Base-by-base conservation (phyloP, 2,888 invertebrate genomes). In the Neocrepidodera transversa region DNA sequence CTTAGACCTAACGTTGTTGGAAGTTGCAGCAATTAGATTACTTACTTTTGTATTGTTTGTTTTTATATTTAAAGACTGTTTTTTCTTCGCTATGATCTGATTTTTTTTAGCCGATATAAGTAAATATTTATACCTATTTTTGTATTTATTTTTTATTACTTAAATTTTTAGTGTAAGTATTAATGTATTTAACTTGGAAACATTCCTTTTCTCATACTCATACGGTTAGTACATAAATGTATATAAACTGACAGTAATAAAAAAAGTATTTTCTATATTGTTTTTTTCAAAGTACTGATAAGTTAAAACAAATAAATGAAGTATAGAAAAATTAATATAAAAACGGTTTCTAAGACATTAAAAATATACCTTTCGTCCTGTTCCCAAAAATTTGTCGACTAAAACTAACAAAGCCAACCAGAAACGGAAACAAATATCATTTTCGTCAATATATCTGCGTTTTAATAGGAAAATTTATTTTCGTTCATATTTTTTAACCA, bases 131-230 rank as follows among this genome's bases (percentile, higher is more conserved):
- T n/a, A n/a, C 58, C 57, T 67, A 65, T 68, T 67, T 68, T 68
- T 68, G 63, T 68, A 68, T 68, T 67, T 67, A 67, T 68, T 67
- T n/a, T 68, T 64, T 67, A 54, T 64, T 64, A 62, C 58, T 55
- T 59, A 57, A 62, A 58, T 49, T 62, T 63, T 61, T 58, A 58
- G 45, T 62, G 14, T 63, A 58, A 65, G 58, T 60, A 53, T 62
- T 13, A 26, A 30, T 36, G 14, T 32, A 47, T 45, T 54, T 36
- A 60, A 57, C 65, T 63, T 62, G 57, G 23, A 60, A 61, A 64
- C 68, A 68, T 68, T 68, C 68, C 67, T 61, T 64, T 62, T 45
- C 50, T 56, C 58, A 63, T 67, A 66, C 63, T 66, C 66, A 67
- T 52, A 67, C 45, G 50, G 54, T 58, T 68, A 66, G 62, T 57